These are phyloP conservation scores for Eutrigla gurnardus DNA, from an alignment of 2,797 vertebrate genomes.

Conservation along the genomic window DNA sequence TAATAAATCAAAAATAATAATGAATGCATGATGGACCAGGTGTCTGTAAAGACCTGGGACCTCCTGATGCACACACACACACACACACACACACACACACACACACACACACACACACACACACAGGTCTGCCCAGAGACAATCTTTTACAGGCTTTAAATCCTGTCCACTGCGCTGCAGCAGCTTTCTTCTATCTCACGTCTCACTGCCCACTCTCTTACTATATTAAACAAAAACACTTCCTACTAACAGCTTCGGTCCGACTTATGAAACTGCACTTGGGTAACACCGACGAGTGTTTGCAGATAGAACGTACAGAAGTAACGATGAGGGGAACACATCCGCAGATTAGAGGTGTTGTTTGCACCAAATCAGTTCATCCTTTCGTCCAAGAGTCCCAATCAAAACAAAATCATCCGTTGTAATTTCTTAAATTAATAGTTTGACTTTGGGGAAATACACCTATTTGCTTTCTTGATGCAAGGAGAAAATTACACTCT, in stretches of 20 bases:
- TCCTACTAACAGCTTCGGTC: slow-evolving; percentile 69
- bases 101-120: slow-evolving; percentile 5
- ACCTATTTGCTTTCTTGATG: not conserved
- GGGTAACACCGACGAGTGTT: slow-evolving; percentile 35
- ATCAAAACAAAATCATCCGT: not conserved
- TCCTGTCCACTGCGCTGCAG: slow-evolving; percentile 45
- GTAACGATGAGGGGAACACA: slow-evolving; percentile 13
- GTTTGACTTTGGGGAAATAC: not conserved
- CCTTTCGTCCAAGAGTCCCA: too few relatives aligned
- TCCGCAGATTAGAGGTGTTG: not conserved
- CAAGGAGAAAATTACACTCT: too few relatives aligned
- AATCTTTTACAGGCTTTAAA: slow-evolving; percentile 53
- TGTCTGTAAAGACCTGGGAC: too few relatives aligned
- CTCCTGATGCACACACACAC: not conserved
- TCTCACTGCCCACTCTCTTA: slow-evolving; percentile 72
- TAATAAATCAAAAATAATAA: too few relatives aligned
- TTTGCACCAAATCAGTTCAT: not conserved
- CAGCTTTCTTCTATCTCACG: slow-evolving; percentile 58
- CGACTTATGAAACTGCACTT: slow-evolving; percentile 69
- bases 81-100: slow-evolving; percentile 7
- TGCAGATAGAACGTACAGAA: slow-evolving; percentile 22
- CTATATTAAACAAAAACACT: slow-evolving; percentile 75
- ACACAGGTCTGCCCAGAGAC: slow-evolving; percentile 48
- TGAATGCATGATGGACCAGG: too few relatives aligned
- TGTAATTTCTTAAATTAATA: not conserved